Percentiles rank a stretch among this genome's conserved stretches.
phyloP scores from a whole-genome alignment of 2,113 vertebrate species.

The Leptodactylus fuscus region DNA sequence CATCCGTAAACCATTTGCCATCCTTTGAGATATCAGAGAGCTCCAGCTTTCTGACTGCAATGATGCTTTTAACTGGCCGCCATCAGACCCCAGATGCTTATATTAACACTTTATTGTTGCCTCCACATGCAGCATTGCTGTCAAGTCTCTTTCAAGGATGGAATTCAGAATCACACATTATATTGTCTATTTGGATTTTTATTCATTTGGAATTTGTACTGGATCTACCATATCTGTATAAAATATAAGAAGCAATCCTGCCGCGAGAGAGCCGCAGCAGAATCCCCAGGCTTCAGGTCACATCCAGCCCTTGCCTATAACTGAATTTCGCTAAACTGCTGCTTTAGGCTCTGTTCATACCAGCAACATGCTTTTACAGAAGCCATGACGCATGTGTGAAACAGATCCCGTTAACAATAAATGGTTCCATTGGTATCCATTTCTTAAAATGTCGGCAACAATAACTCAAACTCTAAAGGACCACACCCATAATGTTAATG shows the following conservation, averaged over 20 bases:
- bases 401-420: too few relatives aligned
- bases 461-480: too few relatives aligned
- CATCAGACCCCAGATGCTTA: slow-evolving; percentile 30
- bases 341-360: background rate
- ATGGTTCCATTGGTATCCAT: too few relatives aligned
- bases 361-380: too few relatives aligned
- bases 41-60: slow-evolving; percentile 36
- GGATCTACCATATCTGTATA: background rate
- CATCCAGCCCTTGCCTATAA: background rate
- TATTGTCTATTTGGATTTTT: background rate
- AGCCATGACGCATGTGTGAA: too few relatives aligned
- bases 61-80: slow-evolving; percentile 38
- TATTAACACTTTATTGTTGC: slow-evolving; percentile 34
- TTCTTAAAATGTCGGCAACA: too few relatives aligned
- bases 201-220: background rate
- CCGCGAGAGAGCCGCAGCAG: background rate
- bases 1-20: slow-evolving; percentile 42
- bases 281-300: background rate
- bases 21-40: slow-evolving; percentile 44
- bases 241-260: background rate
- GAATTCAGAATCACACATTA: background rate
- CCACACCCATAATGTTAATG: too few relatives aligned
- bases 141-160: background rate
- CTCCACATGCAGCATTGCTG: background rate
- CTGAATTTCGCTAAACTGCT: background rate